phyloP scores from a whole-genome alignment of 1,140 invertebrate species.

The Acyrthosiphon pisum region DNA sequence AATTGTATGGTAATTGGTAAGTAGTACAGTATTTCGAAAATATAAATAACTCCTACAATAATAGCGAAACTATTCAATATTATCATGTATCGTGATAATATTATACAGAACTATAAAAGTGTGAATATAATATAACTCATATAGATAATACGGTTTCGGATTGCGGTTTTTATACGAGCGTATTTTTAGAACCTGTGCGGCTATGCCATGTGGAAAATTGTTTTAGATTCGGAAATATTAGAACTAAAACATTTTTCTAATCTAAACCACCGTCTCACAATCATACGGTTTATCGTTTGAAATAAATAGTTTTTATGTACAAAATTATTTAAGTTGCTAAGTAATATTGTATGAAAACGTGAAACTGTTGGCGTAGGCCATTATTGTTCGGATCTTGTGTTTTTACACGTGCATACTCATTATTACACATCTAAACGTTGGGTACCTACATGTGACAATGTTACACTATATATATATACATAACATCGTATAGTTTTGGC shows the following conservation, averaged over 20 bases:
- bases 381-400: neutral
- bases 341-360: neutral
- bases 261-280: too few relatives aligned
- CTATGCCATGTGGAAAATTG: neutral
- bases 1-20: neutral
- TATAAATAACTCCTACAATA: neutral
- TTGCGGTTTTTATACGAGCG: neutral
- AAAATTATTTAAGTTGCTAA: neutral
- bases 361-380: neutral
- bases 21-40: neutral
- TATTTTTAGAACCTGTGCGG: neutral
- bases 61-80: conserved; percentile 1
- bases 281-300: too few relatives aligned
- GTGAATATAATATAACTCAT: neutral
- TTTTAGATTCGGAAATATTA: neutral
- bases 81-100: neutral
- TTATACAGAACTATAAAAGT: neutral
- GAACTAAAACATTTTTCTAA: neutral
- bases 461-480: neutral
- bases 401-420: neutral
- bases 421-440: neutral
- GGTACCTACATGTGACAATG: neutral
- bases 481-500: neutral
- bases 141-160: neutral
- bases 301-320: neutral